Conservation (phyloP, 2,797 vertebrate species). For the Notamacropus eugenii region DNA sequence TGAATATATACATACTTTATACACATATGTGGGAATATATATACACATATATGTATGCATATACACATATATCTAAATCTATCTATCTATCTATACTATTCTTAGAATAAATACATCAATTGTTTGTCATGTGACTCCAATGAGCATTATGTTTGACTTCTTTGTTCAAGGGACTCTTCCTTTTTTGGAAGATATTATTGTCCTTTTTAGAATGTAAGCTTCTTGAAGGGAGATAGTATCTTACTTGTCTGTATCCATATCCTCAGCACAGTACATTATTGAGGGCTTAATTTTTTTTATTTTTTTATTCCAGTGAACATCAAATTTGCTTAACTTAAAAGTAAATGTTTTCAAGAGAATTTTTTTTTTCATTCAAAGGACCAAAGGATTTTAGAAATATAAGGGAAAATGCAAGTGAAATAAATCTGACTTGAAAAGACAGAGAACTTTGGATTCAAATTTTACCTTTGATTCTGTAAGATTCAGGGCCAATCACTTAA, state of each 20-base stretch:
- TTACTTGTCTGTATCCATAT: neutral
- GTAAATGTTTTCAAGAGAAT: neutral
- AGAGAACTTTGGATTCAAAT: neutral
- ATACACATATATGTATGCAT: too few species aligned
- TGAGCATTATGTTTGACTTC: neutral
- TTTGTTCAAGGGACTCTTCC: neutral
- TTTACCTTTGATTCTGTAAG: neutral
- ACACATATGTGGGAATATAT: too few species aligned
- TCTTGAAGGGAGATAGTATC: neutral
- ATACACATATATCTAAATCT: too few species aligned
- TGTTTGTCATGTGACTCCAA: neutral
- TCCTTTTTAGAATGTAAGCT: neutral
- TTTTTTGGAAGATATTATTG: too few species aligned
- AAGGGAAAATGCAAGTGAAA: neutral
- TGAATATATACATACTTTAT: too few species aligned
- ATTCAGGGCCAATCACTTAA: neutral
- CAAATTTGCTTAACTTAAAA: neutral
- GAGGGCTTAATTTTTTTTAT: neutral
- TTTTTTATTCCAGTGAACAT: neutral
- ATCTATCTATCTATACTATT: neutral
- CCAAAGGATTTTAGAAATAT: neutral
- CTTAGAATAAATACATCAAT: neutral
- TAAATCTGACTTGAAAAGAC: neutral
- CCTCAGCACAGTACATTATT: neutral
- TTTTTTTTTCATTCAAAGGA: neutral